Evolutionary conservation across 2,113 vertebrate genomes (phyloP), one percentile per base, ranked within the genome.

Genomic region (Sapayoa aenigma): DNA sequence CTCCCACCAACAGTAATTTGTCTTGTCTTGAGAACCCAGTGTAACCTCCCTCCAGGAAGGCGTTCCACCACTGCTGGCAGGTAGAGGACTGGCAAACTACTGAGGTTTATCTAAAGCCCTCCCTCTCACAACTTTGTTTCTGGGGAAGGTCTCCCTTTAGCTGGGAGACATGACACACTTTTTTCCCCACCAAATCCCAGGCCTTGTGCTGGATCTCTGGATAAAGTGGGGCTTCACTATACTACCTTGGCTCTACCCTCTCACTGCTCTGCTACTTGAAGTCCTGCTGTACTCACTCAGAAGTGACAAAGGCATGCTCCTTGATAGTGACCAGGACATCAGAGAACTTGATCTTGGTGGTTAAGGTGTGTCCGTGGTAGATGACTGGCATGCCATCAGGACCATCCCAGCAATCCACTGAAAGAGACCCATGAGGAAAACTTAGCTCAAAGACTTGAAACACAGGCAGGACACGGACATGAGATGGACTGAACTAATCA

Each of bases 341-440:
- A 5, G 84, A 98, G 96, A 99, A 99, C 96, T 99, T 99, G 96
- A 99, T 99, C 98, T 99, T 99, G 94, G 99, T 99, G 74, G 99
- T 99, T 62, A 99, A 99, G 27, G 99, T 99, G 97, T 99, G 99
- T 30, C 99, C 99, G 0, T 99, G 99, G 97, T 99, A 99, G 95
- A 99, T 99, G 88, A 99, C 99, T 0, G 99, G 99, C 99, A 99
- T 99, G 86, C 98, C 99, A 33, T 99, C 99, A 0, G 99, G 99
- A 80, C 99, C 99, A 1, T 99, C 99, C 99, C 99, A 99, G 98
- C 99, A 99, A 96, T 99, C 99, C 99, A 99, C 99, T 99, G 97
- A 37, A 98, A 97, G 63, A 92, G 37, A 97, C 30, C 46, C 84
- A 44, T 0, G 1, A 37, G 37, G 41, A 9, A 72, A 75, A 28